A percentile compares a stretch with the other conserved stretches of the same genome.
phyloP scores from a whole-genome alignment of 2,113 vertebrate genomes.

The Pyrgilauda ruficollis region DNA sequence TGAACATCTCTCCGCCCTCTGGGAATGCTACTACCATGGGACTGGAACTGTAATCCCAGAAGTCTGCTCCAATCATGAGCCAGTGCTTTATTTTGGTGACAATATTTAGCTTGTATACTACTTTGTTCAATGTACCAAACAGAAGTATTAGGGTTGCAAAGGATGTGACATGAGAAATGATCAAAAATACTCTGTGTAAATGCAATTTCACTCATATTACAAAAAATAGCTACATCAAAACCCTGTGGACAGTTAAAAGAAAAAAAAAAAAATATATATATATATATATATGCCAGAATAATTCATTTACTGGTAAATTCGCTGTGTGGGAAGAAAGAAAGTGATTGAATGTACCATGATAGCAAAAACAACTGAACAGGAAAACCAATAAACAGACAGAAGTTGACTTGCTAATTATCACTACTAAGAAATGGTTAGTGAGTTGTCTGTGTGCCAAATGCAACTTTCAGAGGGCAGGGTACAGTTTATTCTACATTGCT shows the following conservation, averaged over 20 bases:
- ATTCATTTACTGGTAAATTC: background rate
- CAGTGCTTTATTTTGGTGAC: background rate
- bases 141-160: background rate
- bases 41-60: background rate
- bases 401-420: background rate
- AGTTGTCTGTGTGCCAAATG: background rate
- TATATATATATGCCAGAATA: background rate
- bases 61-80: background rate
- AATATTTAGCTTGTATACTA: background rate
- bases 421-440: background rate
- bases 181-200: background rate
- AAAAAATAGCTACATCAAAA: background rate
- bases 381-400: background rate
- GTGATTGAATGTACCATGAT: background rate
- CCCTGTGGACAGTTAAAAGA: background rate
- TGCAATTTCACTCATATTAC: background rate
- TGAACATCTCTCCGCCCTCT: background rate
- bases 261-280: no score
- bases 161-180: background rate
- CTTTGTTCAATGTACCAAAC: background rate
- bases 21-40: background rate
- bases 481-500: background rate
- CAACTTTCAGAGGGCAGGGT: background rate
- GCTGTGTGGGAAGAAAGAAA: background rate
- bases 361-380: background rate